These are phyloP conservation scores for Tragelaphus eurycerus DNA, from an alignment of 2,797 vertebrate genomes.

Conservation along the genomic window DNA sequence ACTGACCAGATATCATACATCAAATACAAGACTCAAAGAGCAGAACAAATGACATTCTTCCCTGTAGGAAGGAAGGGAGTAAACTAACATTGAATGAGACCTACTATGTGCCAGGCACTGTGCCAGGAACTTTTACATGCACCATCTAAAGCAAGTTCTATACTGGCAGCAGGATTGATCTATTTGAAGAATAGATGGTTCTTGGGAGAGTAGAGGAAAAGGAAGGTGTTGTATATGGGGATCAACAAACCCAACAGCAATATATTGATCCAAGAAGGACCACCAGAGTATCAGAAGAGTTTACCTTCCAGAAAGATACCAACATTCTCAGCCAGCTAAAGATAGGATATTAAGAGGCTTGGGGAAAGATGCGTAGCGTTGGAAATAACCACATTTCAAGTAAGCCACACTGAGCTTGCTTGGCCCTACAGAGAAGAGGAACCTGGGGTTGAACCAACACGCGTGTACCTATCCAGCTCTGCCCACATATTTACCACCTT, in stretches of 20 bases:
- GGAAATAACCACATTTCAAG: conserved; percentile 17
- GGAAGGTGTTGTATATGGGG: not conserved
- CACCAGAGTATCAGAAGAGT: not conserved
- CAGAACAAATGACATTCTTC: not conserved
- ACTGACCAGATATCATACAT: not conserved
- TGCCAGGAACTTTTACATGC: not conserved
- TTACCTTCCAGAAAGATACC: conserved; percentile 37
- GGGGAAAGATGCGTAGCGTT: conserved; percentile 11
- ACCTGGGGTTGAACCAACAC: not conserved
- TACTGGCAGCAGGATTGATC: not conserved
- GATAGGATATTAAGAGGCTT: not conserved
- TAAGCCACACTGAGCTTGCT: conserved; percentile 6
- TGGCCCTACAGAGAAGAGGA: not conserved
- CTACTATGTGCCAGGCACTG: not conserved
- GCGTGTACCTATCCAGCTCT: not conserved
- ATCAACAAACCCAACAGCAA: conserved; percentile 43
- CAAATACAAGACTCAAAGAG: not conserved
- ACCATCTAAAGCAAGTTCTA: not conserved
- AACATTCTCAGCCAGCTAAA: conserved; percentile 17
- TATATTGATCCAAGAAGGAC: conserved; percentile 15
- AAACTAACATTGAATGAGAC: conserved; percentile 17
- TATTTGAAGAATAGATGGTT: not conserved
- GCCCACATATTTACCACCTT: conserved; percentile 38
- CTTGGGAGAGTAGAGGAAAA: not conserved
- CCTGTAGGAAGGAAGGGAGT: not conserved